phyloP scores from a whole-genome alignment of 2,888 invertebrate species.

The Lepetodrilus schrolli region DNA sequence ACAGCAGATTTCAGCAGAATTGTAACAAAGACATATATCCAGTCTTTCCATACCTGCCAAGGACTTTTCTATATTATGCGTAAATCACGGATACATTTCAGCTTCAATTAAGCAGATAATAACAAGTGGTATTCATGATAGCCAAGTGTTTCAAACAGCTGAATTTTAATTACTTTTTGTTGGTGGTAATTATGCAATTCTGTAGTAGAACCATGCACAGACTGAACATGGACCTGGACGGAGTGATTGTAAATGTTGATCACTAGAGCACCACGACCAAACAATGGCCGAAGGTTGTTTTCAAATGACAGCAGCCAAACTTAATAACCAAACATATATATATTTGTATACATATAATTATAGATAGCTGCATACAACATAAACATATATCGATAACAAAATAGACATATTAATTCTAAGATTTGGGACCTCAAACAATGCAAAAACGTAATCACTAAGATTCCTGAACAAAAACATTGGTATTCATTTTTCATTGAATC shows the following conservation, averaged over 20 bases:
- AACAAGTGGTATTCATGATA: too few relatives aligned
- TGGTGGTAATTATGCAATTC: neutral
- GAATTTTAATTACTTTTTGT: too few relatives aligned
- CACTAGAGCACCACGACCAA: slow-evolving; percentile 11
- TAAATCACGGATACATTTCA: neutral
- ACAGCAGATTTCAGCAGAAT: slow-evolving; percentile 17
- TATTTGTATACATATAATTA: too few relatives aligned
- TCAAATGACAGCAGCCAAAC: slow-evolving; percentile 8
- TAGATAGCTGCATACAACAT: neutral
- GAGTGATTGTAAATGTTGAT: neutral
- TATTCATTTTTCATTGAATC: too few relatives aligned
- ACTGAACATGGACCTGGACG: slow-evolving; percentile 17
- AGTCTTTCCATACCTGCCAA: neutral
- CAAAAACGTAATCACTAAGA: too few relatives aligned
- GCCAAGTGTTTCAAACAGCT: too few relatives aligned
- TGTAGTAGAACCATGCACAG: neutral
- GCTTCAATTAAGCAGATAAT: neutral
- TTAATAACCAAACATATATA: too few relatives aligned
- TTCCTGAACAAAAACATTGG: too few relatives aligned
- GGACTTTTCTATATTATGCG: neutral
- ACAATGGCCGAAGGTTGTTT: neutral
- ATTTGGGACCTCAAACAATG: neutral
- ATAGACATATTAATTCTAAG: slow-evolving; percentile 18
- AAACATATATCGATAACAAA: slow-evolving; percentile 3
- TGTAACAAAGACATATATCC: neutral